Base-by-base conservation (phyloP, 1,140 invertebrate genomes). In the Euura saliciscinereae region DNA sequence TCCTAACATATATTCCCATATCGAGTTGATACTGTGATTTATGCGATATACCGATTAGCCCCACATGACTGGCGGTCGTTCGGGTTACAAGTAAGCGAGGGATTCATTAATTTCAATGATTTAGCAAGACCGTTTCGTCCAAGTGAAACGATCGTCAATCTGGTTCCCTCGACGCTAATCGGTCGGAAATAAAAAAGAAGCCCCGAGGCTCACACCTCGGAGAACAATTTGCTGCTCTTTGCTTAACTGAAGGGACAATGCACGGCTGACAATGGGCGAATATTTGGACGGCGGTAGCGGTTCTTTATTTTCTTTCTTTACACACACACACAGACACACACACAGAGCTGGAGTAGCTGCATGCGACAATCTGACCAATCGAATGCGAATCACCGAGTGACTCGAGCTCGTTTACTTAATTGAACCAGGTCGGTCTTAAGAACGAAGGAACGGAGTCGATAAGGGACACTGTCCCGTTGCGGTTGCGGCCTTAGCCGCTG, bases 371-470 rank as follows among this genome's bases (percentile, higher is more conserved):
- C 51, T 59, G 10, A 59, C 51, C 51, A 6, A 59, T 59, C 51
- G 51, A 59, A 59, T 59, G 13, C 3, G 51, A 59, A n/a, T 59
- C 10, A 59, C 51, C 13, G 51, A 59, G 8, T 59, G 51, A 59
- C 51, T 59, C 51, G 10, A 59, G 51, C 51, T 59, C 51, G 51
- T 59, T 59, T 59, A 59, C 51, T 59, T 59, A 59, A 59, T 59
- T 59, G 51, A 59, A 59, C 51, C 51, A 59, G 51, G 51, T n/a
- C 13, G 13, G 51, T 4, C 51, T 59, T 59, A 59, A 59, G 6
- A 59, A 59, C 51, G 46, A 51, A 59, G 51, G 51, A 59, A 59
- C 51, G 51, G 51, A 59, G 51, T 59, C 51, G 51, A 59, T 59
- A 59, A 59, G 51, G 51, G 13, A 59, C 51, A 6, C 8, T 59